These are phyloP conservation scores for Ormyrus nitidulus DNA, from an alignment of 2,888 invertebrate species.

Conservation along the genomic window DNA sequence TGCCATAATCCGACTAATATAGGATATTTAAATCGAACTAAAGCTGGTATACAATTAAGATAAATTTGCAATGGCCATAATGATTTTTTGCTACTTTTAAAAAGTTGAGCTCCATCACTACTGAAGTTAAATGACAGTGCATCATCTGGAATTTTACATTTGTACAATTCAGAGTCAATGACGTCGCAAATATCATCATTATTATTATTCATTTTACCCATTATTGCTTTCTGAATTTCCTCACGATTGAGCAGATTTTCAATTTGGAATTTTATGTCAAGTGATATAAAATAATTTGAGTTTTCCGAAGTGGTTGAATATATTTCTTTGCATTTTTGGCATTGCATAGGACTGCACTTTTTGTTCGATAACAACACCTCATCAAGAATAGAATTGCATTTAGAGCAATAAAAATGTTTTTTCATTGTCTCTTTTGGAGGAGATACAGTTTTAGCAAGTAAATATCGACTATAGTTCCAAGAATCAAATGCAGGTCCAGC, in stretches of 20 bases:
- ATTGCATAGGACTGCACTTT: neutral
- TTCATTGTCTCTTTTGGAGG: constrained; percentile 50
- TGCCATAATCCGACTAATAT: constrained; percentile 49
- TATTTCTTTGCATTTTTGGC: constrained; percentile 6
- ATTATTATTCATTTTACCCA: constrained; percentile 29
- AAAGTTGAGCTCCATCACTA: constrained; percentile 55
- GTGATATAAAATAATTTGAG: constrained; percentile 35
- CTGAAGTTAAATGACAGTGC: constrained; percentile 14
- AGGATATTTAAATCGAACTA: constrained; percentile 45
- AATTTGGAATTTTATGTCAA: constrained; percentile 55
- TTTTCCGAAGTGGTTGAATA: neutral
- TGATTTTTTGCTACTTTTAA: no score
- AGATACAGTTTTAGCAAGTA: constrained; percentile 43
- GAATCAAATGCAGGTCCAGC: constrained; percentile 51
- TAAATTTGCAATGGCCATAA: constrained; percentile 55
- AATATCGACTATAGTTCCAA: constrained; percentile 49
- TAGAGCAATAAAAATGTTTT: constrained; percentile 30
- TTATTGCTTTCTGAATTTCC: constrained; percentile 33
- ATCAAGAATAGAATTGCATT: constrained; percentile 12
- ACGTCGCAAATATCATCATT: neutral
- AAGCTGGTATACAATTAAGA: constrained; percentile 47
- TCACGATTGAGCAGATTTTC: constrained; percentile 38
- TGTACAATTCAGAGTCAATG: constrained; percentile 47
- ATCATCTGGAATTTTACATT: constrained; percentile 15
- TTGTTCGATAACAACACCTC: neutral